Percentiles rank a stretch among this genome's conserved stretches.
phyloP scores from a whole-genome alignment of 2,797 vertebrate genomes.

The Pantherophis alleghaniensis region DNA sequence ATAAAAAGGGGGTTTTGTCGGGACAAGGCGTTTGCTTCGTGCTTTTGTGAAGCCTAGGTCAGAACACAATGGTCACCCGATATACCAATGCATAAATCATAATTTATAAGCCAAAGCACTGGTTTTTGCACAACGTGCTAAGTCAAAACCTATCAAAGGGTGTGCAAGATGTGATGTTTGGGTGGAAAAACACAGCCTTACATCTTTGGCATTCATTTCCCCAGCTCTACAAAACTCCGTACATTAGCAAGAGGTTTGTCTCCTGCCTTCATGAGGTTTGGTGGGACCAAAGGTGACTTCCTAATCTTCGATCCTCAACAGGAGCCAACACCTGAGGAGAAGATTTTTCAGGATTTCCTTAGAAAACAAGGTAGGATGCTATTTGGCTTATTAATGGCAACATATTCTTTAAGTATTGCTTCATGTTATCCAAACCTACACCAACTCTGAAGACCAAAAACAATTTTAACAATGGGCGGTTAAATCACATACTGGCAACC shows the following conservation, averaged over 20 bases:
- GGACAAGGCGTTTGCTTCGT: too few relatives aligned
- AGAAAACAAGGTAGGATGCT: slow-evolving; percentile 60
- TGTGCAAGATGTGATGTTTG: not conserved
- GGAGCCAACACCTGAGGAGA: slow-evolving; percentile 62
- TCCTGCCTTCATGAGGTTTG: slow-evolving; percentile 89
- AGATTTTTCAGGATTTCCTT: slow-evolving; percentile 55
- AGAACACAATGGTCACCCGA: too few relatives aligned
- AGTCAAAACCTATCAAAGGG: not conserved
- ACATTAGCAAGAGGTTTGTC: slow-evolving; percentile 79
- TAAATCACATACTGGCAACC: not conserved
- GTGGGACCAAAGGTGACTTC: slow-evolving; percentile 90
- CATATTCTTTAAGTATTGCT: not conserved
- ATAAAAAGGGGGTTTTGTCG: too few relatives aligned
- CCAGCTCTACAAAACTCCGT: slow-evolving; percentile 82
- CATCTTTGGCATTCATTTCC: not conserved
- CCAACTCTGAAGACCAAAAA: not conserved
- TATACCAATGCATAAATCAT: not conserved
- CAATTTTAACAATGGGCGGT: not conserved
- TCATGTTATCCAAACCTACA: not conserved
- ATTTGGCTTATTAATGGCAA: not conserved
- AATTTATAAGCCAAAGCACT: not conserved
- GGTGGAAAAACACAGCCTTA: not conserved
- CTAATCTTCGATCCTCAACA: slow-evolving; percentile 82
- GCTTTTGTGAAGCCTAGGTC: too few relatives aligned
- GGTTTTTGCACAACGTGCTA: not conserved